Percentiles rank a stretch among this genome's conserved stretches.
These are phyloP conservation scores for Esperia sulphurella DNA, from an alignment of 2,888 invertebrate species.

Conservation along the genomic window DNA sequence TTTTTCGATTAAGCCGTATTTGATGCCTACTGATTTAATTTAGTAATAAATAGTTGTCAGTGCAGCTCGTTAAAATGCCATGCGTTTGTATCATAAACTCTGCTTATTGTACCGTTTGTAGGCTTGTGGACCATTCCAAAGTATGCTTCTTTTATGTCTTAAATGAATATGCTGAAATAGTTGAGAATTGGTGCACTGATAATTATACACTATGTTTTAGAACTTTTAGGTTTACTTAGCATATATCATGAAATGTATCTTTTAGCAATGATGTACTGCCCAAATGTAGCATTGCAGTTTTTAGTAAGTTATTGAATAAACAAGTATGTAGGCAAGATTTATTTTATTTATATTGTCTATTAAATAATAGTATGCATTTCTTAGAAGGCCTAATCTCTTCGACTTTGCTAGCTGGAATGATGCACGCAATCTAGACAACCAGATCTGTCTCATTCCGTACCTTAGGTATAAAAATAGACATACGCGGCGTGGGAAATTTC, in stretches of 20 bases:
- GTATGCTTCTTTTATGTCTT: slow-evolving; percentile 20
- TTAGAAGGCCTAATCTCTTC: too few species aligned
- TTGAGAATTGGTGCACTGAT: slow-evolving; percentile 24
- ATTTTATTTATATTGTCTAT: slow-evolving; percentile 26
- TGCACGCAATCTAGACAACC: too few species aligned
- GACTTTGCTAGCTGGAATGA: too few species aligned
- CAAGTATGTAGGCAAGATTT: slow-evolving; percentile 52
- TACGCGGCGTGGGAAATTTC: too few species aligned
- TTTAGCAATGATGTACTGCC: slow-evolving; percentile 53
- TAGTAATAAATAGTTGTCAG: too few species aligned
- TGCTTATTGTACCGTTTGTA: slow-evolving; percentile 18
- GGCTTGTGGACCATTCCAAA: slow-evolving; percentile 58
- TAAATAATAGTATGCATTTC: neutral
- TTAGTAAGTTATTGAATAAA: slow-evolving; percentile 76
- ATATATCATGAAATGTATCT: slow-evolving; percentile 35
- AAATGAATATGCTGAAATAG: slow-evolving; percentile 8
- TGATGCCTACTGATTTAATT: neutral
- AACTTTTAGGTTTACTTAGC: slow-evolving; percentile 46
- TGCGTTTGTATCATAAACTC: too few species aligned
- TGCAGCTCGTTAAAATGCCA: too few species aligned
- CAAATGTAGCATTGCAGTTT: slow-evolving; percentile 51
- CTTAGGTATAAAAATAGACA: too few species aligned
- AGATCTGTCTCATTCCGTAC: too few species aligned
- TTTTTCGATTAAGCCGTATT: neutral
- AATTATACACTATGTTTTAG: slow-evolving; percentile 28